Base-by-base conservation (phyloP, 2,797 vertebrate genomes). In the Danio aesculapii region DNA sequence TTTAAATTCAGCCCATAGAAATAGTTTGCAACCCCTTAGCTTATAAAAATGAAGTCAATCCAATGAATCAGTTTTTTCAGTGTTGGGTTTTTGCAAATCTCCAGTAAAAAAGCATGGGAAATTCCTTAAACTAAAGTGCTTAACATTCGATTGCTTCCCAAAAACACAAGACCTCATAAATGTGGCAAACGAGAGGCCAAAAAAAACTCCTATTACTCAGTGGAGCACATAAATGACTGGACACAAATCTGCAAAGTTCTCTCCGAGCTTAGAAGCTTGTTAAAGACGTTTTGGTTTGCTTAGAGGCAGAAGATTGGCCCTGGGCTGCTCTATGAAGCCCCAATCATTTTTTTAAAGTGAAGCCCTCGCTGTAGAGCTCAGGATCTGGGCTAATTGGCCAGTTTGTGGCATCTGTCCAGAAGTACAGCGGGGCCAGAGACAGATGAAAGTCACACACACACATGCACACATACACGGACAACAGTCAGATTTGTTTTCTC, bases 341-440 rank as follows among this genome's bases (percentile, higher is more conserved):
- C 75, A 44, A 55, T 83, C 46, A 11, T 44, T 71, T 64, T 64
- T 78, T 75, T 83, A n/a, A 81, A 84, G 75, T 73, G 81, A 81
- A 85, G 87, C 83, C 91, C 90, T 90, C 91, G 89, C 90, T 91
- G 87, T 86, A 85, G 85, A 88, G 85, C 88, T 88, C 88, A 87
- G 91, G 88, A 90, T 88, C 89, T 88, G 84, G 82, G 81, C 91
- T 93, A 93, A 93, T 93, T 93, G 92, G 91, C 88, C 90, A 88
- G 91, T 89, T 89, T 82, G 92, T 89, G 90, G 92, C 92, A 92
- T 93, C 87, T 93, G 91, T 93, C 93, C 88, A 90, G 85, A 90
- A 90, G 91, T 92, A 92, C 87, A 85, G 84, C 80, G 80, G 81
- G 86, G 87, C 88, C 74, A 61, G 46, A 68, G 82, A 78, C 63